A percentile compares a stretch with the other conserved stretches of the same genome.
These are phyloP conservation scores for Malthinus flaveolus DNA, from an alignment of 2,888 invertebrate genomes.

Conservation along the genomic window DNA sequence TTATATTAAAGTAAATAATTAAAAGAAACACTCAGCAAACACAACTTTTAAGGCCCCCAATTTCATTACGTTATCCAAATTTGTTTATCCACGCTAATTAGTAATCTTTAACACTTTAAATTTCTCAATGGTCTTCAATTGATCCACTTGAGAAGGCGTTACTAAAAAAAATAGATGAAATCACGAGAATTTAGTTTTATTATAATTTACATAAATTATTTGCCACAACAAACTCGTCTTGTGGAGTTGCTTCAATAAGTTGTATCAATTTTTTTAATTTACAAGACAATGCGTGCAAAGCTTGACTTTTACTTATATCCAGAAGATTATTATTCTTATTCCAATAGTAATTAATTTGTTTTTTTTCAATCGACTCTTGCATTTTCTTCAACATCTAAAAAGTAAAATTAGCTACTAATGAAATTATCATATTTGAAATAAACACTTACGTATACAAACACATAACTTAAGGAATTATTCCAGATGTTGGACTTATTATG, in stretches of 20 bases:
- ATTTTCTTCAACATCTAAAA: slow-evolving; percentile 51
- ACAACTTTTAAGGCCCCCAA: too few species aligned
- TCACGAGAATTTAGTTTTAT: background rate
- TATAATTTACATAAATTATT: slow-evolving; percentile 2
- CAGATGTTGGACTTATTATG: slow-evolving; percentile 37
- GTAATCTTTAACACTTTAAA: background rate
- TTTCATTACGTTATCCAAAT: too few species aligned
- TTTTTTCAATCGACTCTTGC: slow-evolving; percentile 31
- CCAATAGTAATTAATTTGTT: slow-evolving; percentile 52
- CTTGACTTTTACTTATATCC: slow-evolving; percentile 45
- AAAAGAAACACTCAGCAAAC: too few species aligned
- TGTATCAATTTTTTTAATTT: slow-evolving; percentile 52
- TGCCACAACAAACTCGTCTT: background rate
- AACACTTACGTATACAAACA: slow-evolving; percentile 44
- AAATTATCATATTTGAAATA: too few species aligned
- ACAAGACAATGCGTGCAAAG: slow-evolving; percentile 49
- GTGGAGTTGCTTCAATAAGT: slow-evolving; percentile 45
- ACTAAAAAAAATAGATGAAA: background rate
- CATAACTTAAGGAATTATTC: slow-evolving; percentile 39
- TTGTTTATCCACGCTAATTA: background rate
- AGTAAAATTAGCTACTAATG: background rate
- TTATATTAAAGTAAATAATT: too few species aligned
- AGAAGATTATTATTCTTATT: slow-evolving; percentile 47
- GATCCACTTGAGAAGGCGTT: background rate
- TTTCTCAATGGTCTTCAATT: background rate